phyloP scores from a whole-genome alignment of 1,140 invertebrate genomes.

The Dendroctonus valens region DNA sequence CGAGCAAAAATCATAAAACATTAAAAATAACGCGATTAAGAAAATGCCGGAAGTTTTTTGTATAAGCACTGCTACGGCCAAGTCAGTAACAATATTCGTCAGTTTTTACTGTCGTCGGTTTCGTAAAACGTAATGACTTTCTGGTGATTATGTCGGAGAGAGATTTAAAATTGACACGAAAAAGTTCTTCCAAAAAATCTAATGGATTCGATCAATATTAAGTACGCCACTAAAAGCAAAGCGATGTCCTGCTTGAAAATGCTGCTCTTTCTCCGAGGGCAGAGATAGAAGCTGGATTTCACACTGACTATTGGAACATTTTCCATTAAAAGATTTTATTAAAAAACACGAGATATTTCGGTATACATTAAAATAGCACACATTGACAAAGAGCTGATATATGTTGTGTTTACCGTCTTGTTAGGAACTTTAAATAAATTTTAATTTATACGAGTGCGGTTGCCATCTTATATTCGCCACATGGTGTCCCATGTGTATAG shows the following conservation, averaged over 20 bases:
- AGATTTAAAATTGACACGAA: conserved; percentile 24
- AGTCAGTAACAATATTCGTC: neutral
- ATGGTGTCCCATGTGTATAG: no score
- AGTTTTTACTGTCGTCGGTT: conserved; percentile 11
- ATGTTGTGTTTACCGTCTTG: no score
- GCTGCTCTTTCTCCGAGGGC: conserved; percentile 7
- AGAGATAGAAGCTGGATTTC: conserved; percentile 1
- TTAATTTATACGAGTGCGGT: no score
- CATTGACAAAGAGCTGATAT: no score
- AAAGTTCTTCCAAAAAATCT: conserved; percentile 21
- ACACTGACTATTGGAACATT: conserved; percentile 3
- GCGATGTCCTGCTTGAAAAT: conserved; percentile 27
- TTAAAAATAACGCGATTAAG: no score
- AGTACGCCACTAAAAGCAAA: conserved; percentile 33
- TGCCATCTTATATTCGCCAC: no score
- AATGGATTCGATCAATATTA: conserved; percentile 33
- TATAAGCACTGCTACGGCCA: neutral
- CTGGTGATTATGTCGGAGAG: conserved; percentile 7
- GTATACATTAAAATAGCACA: no score
- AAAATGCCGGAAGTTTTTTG: neutral
- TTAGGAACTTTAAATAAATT: no score
- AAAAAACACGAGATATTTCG: neutral
- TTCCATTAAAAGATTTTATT: conserved; percentile 6
- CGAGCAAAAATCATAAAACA: no score
- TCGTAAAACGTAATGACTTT: conserved; percentile 15